phyloP scores from a whole-genome alignment of 2,888 invertebrate species.

The Palloptera scutellata region DNA sequence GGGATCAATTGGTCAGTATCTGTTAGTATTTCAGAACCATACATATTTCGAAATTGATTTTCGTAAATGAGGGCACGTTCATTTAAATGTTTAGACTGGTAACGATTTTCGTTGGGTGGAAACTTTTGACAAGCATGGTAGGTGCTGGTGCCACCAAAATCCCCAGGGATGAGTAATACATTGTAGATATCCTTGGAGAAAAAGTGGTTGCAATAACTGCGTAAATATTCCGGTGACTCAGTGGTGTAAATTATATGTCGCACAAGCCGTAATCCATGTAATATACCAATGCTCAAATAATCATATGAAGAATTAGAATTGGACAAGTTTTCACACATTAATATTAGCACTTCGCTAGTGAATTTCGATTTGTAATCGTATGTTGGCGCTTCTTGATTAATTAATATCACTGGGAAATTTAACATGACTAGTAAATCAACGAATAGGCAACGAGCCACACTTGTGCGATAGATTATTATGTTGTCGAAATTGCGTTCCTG shows the following conservation, averaged over 20 bases:
- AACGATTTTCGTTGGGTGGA: slow-evolving; percentile 9
- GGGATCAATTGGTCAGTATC: slow-evolving; percentile 21
- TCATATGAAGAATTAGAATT: neutral
- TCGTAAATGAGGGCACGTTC: slow-evolving; percentile 8
- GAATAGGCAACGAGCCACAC: too few relatives aligned
- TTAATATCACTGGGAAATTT: neutral
- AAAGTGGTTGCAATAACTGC: neutral
- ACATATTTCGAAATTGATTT: slow-evolving; percentile 22
- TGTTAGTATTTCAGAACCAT: neutral
- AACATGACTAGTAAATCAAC: neutral
- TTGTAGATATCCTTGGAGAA: slow-evolving; percentile 18
- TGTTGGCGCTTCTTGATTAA: neutral
- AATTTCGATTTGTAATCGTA: slow-evolving; percentile 8
- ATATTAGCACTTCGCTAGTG: slow-evolving; percentile 16
- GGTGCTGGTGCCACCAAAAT: slow-evolving; percentile 10
- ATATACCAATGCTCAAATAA: too few relatives aligned
- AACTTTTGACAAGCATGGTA: slow-evolving; percentile 21
- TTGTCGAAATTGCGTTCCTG: too few relatives aligned
- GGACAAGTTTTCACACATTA: neutral
- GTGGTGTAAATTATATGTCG: neutral
- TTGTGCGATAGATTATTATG: too few relatives aligned
- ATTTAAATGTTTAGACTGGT: neutral
- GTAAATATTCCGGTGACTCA: neutral
- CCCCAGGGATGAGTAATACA: slow-evolving; percentile 9
- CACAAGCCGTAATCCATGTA: neutral